These are phyloP conservation scores for Eupeodes corollae DNA, from an alignment of 1,140 invertebrate genomes.

Conservation along the genomic window DNA sequence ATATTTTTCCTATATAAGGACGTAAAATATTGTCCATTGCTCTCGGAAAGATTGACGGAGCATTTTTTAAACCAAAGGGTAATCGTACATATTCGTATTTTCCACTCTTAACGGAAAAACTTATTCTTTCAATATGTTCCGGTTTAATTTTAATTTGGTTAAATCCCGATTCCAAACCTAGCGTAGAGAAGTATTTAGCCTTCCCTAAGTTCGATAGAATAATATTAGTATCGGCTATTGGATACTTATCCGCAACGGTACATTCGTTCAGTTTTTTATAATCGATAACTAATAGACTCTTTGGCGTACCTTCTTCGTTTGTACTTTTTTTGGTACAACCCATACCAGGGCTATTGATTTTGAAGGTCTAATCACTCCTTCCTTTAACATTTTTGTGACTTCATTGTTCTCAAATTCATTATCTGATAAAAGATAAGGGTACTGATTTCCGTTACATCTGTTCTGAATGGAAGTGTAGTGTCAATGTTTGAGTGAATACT, in stretches of 20 bases:
- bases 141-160: constrained; percentile 13
- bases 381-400: constrained; percentile 9
- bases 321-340: constrained; percentile 1
- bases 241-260: constrained; percentile 36
- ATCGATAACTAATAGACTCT: constrained; percentile 25
- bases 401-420: constrained; percentile 14
- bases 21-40: too few species aligned
- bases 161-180: constrained; percentile 2
- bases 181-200: constrained; percentile 9
- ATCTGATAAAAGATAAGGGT: too few species aligned
- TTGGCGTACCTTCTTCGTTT: constrained; percentile 21
- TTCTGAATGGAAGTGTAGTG: too few species aligned
- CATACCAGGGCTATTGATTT: constrained; percentile 1
- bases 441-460: too few species aligned
- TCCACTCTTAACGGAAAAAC: too few species aligned
- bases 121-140: constrained; percentile 7
- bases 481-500: too few species aligned
- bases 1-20: too few species aligned
- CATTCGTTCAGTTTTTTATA: constrained; percentile 22
- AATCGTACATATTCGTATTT: too few species aligned
- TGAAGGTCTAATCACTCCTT: constrained; percentile 20
- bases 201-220: constrained; percentile 35
- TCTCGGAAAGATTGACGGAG: too few species aligned
- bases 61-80: too few species aligned
- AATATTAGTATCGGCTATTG: constrained; percentile 40